These are phyloP conservation scores for Thera britannica DNA, from an alignment of 2,888 invertebrate genomes.

Conservation along the genomic window DNA sequence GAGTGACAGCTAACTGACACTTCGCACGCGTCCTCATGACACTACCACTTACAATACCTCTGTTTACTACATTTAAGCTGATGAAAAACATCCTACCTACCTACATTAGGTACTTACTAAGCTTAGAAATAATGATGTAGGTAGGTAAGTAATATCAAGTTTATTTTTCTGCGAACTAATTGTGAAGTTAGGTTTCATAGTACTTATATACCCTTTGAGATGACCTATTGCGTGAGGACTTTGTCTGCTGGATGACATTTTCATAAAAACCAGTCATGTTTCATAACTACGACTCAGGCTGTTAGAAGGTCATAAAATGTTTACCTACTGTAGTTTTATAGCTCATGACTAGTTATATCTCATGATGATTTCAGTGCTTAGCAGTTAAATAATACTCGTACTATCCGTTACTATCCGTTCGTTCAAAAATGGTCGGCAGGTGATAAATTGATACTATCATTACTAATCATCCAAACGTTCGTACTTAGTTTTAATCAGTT, in stretches of 20 bases:
- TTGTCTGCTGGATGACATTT: conserved; percentile 66
- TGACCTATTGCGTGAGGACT: conserved; percentile 62
- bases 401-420: too few relatives aligned
- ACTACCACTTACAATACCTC: neutral
- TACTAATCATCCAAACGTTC: too few relatives aligned
- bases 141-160: too few relatives aligned
- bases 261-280: conserved; percentile 62
- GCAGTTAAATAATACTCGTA: neutral
- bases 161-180: neutral
- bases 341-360: neutral
- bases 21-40: conserved; percentile 55
- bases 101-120: too few relatives aligned
- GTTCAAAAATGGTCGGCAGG: too few relatives aligned
- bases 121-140: too few relatives aligned
- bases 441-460: too few relatives aligned
- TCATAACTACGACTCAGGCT: conserved; percentile 34
- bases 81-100: neutral
- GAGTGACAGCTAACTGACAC: conserved; percentile 73
- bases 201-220: conserved; percentile 12
- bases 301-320: conserved; percentile 29
- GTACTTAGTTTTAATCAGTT: too few relatives aligned
- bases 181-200: neutral
- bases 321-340: conserved; percentile 21
- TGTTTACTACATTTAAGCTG: neutral
- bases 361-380: conserved; percentile 1